Evolutionary conservation across 2,888 invertebrate species (phyloP).

Genomic region (Callosobruchus maculatus): DNA sequence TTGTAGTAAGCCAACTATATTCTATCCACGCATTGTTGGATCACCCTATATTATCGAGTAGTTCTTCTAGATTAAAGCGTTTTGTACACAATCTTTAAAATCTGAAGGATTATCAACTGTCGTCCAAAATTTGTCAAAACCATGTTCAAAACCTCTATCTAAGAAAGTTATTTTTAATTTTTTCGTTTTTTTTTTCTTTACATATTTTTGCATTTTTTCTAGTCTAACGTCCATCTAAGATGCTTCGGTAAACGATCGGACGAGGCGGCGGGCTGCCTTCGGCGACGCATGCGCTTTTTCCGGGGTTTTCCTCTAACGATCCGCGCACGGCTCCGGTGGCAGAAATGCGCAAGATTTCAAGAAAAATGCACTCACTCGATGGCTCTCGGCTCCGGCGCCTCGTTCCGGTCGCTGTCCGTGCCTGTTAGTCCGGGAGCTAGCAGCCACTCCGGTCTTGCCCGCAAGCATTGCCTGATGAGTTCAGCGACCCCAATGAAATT

Average conservation of each 20-base stretch:
- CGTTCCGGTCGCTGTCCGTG: too few species aligned
- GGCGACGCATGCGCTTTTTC: background rate
- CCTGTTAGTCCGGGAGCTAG: too few species aligned
- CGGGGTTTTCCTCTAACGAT: constrained; percentile 46
- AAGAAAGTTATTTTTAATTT: background rate
- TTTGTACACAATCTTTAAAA: too few species aligned
- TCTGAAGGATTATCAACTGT: too few species aligned
- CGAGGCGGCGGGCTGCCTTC: background rate
- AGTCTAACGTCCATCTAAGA: background rate
- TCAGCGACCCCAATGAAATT: too few species aligned
- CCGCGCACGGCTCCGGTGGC: constrained; percentile 45
- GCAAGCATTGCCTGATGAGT: too few species aligned
- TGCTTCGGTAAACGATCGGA: background rate
- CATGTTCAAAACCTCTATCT: background rate
- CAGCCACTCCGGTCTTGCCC: too few species aligned
- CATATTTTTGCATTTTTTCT: background rate
- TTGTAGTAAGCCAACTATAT: too few species aligned
- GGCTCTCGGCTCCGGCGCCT: background rate
- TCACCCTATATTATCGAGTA: too few species aligned
- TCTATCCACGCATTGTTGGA: too few species aligned
- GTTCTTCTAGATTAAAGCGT: too few species aligned
- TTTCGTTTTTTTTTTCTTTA: background rate
- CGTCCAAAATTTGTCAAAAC: background rate
- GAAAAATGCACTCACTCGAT: constrained; percentile 44
- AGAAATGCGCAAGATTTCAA: constrained; percentile 49